phyloP scores from a whole-genome alignment of 2,113 vertebrate species.

The Mesembrinibis cayennensis region DNA sequence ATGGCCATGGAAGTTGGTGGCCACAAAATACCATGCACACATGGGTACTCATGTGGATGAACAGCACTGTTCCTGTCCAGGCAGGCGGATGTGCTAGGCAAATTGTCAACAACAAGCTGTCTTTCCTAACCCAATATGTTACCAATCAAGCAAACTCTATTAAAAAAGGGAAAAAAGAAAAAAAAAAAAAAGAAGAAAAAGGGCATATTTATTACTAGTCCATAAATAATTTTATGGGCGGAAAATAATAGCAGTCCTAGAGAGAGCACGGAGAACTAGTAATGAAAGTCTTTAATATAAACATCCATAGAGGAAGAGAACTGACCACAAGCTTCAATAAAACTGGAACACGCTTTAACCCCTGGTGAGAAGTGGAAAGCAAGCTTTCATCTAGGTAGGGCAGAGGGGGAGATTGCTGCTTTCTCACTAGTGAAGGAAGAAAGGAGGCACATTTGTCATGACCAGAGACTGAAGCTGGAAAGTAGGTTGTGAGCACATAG shows the following conservation, averaged over 20 bases:
- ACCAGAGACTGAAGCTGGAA: not conserved
- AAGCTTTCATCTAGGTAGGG: constrained; percentile 47
- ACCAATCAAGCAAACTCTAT: constrained; percentile 27
- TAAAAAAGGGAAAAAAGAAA: not conserved
- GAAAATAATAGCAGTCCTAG: constrained; percentile 68
- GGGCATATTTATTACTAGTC: constrained; percentile 35
- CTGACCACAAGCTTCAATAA: constrained; percentile 57
- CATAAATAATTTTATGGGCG: constrained; percentile 66
- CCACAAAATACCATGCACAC: accelerated
- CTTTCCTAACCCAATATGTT: constrained; percentile 42
- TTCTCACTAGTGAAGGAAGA: not conserved
- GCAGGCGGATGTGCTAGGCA: not conserved
- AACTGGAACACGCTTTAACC: constrained; percentile 45
- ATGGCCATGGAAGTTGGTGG: not conserved
- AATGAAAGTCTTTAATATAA: constrained; percentile 67
- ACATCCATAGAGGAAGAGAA: constrained; percentile 57
- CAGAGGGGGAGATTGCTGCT: not conserved
- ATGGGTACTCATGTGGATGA: not conserved
- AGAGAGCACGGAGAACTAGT: constrained; percentile 31
- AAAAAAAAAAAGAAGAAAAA: not conserved
- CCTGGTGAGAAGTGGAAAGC: constrained; percentile 30
- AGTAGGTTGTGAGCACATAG: not conserved
- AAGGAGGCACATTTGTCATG: not conserved
- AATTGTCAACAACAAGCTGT: constrained; percentile 20
- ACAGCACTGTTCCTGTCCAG: not conserved